A percentile compares a stretch with the other conserved stretches of the same genome.
Conservation (phyloP, 2,797 vertebrate genomes). For the Tamandua tetradactyla region DNA sequence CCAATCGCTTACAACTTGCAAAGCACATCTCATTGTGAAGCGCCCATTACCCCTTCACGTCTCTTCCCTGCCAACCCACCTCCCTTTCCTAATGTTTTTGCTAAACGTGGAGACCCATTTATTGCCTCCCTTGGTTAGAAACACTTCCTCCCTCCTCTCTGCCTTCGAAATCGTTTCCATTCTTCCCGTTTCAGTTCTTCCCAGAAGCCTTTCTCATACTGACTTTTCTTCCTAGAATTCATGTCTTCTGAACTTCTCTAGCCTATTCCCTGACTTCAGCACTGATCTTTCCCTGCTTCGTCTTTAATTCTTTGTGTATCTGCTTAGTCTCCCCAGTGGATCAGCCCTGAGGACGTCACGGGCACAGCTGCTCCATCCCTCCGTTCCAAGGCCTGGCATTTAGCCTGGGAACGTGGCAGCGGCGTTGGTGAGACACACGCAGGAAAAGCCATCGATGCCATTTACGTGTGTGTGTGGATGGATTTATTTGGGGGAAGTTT, state of each 20-base stretch:
- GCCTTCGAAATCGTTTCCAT: neutral
- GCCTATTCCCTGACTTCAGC: neutral
- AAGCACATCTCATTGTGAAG: neutral
- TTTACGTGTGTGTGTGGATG: neutral
- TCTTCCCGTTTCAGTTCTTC: neutral
- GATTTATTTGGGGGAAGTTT: neutral
- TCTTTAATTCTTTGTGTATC: accelerated
- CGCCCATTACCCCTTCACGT: neutral
- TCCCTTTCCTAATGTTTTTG: too few species aligned
- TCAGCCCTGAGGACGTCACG: too few species aligned
- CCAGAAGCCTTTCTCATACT: neutral
- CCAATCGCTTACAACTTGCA: neutral
- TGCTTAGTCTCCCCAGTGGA: neutral
- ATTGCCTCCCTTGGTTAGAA: neutral
- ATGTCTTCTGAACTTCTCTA: neutral
- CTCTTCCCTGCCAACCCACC: neutral
- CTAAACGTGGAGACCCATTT: neutral
- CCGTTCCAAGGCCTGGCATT: neutral
- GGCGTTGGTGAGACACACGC: neutral
- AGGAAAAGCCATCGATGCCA: accelerated
- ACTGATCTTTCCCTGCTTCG: too few species aligned
- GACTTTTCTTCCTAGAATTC: neutral
- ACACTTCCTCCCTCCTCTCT: neutral
- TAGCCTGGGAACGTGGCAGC: neutral
- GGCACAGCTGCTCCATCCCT: neutral